A percentile compares a stretch with the other conserved stretches of the same genome.
phyloP scores from a whole-genome alignment of 2,797 vertebrate genomes.

The Chaenodraco wilsoni region DNA sequence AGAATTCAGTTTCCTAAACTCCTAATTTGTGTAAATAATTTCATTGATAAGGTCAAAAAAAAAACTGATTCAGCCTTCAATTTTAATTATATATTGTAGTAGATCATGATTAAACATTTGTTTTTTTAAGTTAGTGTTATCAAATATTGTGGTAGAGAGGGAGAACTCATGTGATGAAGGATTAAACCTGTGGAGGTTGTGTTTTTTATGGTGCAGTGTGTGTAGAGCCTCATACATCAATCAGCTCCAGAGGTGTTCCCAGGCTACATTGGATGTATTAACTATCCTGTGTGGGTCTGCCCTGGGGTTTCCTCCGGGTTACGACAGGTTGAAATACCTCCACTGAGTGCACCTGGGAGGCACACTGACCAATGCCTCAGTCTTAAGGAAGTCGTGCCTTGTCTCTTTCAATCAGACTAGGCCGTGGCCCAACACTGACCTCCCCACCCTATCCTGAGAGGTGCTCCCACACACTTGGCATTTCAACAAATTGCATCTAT shows the following conservation, averaged over 20 bases:
- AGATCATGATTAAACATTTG: background rate
- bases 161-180: background rate
- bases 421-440: background rate
- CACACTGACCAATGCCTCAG: conserved; percentile 21
- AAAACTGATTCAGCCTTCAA: background rate
- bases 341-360: conserved; percentile 17
- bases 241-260: conserved; percentile 21
- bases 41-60: background rate
- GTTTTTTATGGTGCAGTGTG: conserved; percentile 8
- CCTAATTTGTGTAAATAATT: background rate
- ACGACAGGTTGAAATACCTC: conserved; percentile 23
- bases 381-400: conserved; percentile 4
- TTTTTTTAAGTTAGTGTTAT: background rate
- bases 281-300: conserved; percentile 22
- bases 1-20: background rate
- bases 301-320: conserved; percentile 35
- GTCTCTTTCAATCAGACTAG: conserved; percentile 8
- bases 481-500: background rate
- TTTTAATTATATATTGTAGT: background rate
- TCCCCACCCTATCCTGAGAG: background rate
- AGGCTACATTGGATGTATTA: conserved; percentile 21
- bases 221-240: background rate
- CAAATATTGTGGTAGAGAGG: background rate
- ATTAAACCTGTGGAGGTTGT: background rate
- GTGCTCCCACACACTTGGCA: background rate